Evolutionary conservation across 1,140 invertebrate species (phyloP).

Genomic region (Zeugodacus cucurbitae): DNA sequence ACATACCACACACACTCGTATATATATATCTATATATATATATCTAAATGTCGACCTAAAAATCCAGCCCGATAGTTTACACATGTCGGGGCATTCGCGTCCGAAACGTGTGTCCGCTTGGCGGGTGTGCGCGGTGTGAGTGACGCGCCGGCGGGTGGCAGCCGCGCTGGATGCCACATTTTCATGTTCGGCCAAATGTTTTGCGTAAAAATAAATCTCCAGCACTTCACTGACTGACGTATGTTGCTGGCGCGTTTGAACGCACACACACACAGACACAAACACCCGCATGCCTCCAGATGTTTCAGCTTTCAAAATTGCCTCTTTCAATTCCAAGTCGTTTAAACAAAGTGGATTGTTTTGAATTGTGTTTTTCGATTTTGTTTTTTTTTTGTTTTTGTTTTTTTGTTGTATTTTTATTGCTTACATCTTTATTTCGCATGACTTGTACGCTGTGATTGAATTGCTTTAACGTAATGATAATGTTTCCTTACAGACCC

Average conservation of each 20-base stretch:
- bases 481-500: neutral
- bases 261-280: neutral
- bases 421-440: neutral
- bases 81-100: neutral
- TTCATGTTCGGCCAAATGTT: neutral
- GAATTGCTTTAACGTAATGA: neutral
- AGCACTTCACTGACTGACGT: neutral
- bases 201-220: neutral
- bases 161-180: neutral
- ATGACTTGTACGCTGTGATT: neutral
- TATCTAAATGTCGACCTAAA: neutral
- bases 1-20: neutral
- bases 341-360: conserved; percentile 18
- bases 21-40: neutral
- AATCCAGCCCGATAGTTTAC: neutral
- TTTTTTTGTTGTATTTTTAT: neutral
- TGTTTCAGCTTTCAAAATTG: conserved; percentile 3
- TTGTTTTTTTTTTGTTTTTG: neutral
- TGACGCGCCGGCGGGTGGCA: neutral
- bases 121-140: neutral
- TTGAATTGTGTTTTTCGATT: neutral
- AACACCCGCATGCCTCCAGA: neutral
- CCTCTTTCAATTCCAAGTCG: neutral
- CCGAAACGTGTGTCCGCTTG: neutral
- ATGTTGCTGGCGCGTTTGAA: neutral